Base-by-base conservation (phyloP, 2,113 vertebrate genomes). In the Tragelaphus strepsiceros region DNA sequence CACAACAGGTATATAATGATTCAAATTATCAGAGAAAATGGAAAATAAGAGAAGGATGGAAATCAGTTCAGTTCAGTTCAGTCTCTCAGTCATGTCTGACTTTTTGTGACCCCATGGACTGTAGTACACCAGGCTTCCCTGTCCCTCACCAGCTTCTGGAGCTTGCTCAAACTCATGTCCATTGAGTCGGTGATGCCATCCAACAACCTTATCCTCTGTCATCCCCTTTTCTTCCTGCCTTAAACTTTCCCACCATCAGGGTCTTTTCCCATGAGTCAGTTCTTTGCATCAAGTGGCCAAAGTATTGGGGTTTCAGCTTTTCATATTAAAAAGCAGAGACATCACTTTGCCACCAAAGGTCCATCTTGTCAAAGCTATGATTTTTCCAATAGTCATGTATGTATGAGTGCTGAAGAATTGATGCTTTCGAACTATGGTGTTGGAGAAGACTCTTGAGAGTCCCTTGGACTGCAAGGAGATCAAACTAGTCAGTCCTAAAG, bases 1-100 rank as follows among this genome's bases (percentile, higher is more conserved):
- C 99, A 99, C 97, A 99, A 99, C 98, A 99, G 99, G 99, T 99
- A 98, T 0, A 28, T 94, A 94, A 21, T 35, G 30, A 81, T 88
- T 91, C 54, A 51, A 2, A 51, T 64, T 46, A 61, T 58, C 53
- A 24, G 16, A 35, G 24, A 49, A 88, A 67, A 71, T 16, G n/a
- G 24, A 81, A 77, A 61, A 35, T 43, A 85, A 80, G 32, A 85
- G n/a, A 78, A 62, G 17, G n/a, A 24, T 21, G 6, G 71, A 56
- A 95, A 49, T 74, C 61, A 90, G n/a, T 74, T 74, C 67, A 71
- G 9, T 39, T 21, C n/a, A 71, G 19, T 39, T 71, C n/a, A 74
- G n/a, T 39, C 19, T 74, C 67, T 74, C 67, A 39, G n/a, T 71
- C 19, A 1, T 74, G n/a, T 74, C 19, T 39, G 67, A 39, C n/a